phyloP scores from a whole-genome alignment of 1,140 invertebrate species.

The Chlorops oryzae region DNA sequence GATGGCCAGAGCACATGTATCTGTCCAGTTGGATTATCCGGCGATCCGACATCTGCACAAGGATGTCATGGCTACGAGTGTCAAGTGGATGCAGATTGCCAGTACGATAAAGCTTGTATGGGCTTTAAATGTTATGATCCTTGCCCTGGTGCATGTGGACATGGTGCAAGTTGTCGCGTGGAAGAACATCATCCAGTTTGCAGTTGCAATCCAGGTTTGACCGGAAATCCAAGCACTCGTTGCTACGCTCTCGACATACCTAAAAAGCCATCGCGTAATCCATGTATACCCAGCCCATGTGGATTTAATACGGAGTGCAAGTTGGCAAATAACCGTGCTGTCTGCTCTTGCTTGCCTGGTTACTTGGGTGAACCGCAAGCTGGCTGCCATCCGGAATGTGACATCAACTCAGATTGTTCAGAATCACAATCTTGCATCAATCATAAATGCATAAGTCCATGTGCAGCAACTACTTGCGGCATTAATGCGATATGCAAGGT shows the following conservation, averaged over 20 bases:
- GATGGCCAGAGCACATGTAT: conserved; percentile 65
- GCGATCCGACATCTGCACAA: conserved; percentile 64
- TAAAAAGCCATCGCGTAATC: conserved; percentile 53
- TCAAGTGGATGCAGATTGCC: conserved; percentile 68
- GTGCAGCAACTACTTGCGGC: conserved; percentile 66
- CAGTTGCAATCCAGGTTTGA: conserved; percentile 61
- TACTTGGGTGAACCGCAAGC: conserved; percentile 66
- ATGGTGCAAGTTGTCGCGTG: conserved; percentile 63
- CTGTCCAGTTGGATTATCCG: conserved; percentile 68
- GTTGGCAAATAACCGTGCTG: conserved; percentile 58
- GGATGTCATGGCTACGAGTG: conserved; percentile 73
- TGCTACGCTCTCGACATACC: conserved; percentile 55
- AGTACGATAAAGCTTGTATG: conserved; percentile 65
- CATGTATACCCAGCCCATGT: conserved; percentile 68
- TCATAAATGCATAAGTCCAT: conserved; percentile 71
- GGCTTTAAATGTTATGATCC: conserved; percentile 71
- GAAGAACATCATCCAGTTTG: conserved; percentile 73
- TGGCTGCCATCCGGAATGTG: conserved; percentile 71
- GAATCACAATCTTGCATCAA: conserved; percentile 70
- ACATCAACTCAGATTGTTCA: conserved; percentile 69
- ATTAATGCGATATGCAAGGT: conserved; percentile 68
- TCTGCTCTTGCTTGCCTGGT: conserved; percentile 70
- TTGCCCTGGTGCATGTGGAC: conserved; percentile 73
- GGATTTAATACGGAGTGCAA: conserved; percentile 73
- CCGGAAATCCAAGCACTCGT: conserved; percentile 66